Conservation (phyloP, 2,888 invertebrate species). For the Chrysomela aeneicollis region DNA sequence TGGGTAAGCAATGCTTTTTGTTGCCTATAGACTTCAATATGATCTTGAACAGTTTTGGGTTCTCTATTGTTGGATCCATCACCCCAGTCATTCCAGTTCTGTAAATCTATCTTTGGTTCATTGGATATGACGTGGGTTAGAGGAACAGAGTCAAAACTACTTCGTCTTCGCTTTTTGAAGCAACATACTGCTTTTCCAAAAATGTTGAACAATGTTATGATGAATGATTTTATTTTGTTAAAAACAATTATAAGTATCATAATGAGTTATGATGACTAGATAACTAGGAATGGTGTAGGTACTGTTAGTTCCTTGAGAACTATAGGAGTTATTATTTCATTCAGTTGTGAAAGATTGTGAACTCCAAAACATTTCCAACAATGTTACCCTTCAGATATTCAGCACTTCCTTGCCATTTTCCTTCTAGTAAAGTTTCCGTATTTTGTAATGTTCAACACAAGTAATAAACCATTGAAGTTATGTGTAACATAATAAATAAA, state of each 20-base stretch:
- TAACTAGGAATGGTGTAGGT: not conserved
- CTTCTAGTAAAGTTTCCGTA: too few species aligned
- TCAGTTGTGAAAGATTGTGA: too few species aligned
- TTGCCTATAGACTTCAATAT: constrained; percentile 70
- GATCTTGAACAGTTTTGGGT: constrained; percentile 66
- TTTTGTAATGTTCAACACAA: too few species aligned
- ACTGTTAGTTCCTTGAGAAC: not conserved
- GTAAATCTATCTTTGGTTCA: constrained; percentile 48
- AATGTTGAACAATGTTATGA: constrained; percentile 65
- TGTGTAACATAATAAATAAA: too few species aligned
- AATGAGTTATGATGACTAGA: not conserved
- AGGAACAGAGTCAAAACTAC: constrained; percentile 65
- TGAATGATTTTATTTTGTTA: constrained; percentile 65
- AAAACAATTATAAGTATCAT: constrained; percentile 41
- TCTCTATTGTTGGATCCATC: constrained; percentile 60
- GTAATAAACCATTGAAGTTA: too few species aligned
- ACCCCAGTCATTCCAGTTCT: constrained; percentile 71
- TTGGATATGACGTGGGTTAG: constrained; percentile 65
- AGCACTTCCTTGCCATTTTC: too few species aligned
- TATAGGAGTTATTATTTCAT: not conserved
- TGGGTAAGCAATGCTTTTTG: constrained; percentile 57
- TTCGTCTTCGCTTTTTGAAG: constrained; percentile 65
- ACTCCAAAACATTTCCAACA: too few species aligned
- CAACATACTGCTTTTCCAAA: constrained; percentile 70
- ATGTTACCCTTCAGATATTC: too few species aligned